These are phyloP conservation scores for Ladona fulva DNA, from an alignment of 1,140 invertebrate species.

Conservation along the genomic window DNA sequence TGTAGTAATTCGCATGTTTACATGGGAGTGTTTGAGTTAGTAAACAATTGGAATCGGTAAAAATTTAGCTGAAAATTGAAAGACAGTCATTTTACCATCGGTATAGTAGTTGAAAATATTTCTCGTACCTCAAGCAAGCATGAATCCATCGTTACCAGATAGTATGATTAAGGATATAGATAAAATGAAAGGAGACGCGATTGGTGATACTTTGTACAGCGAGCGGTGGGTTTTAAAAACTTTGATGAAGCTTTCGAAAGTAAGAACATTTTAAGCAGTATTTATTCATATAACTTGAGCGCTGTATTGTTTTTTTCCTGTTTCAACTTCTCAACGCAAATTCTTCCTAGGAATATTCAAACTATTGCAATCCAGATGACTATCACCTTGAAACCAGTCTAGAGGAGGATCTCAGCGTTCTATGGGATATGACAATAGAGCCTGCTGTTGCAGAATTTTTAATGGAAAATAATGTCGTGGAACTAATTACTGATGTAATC, in stretches of 20 bases:
- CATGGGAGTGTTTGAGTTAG: no score
- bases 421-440: conserved; percentile 71
- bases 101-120: no score
- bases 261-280: conserved; percentile 24
- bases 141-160: conserved; percentile 17
- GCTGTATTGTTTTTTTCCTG: no score
- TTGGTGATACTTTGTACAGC: conserved; percentile 66
- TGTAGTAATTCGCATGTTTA: no score
- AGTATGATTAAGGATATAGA: conserved; percentile 34
- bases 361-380: conserved; percentile 41
- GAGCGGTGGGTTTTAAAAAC: conserved; percentile 59
- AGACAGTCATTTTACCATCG: no score
- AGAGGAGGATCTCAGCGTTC: conserved; percentile 57
- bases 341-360: conserved; percentile 33
- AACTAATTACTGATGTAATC: conserved; percentile 41
- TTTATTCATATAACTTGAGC: background rate
- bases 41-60: no score
- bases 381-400: conserved; percentile 42
- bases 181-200: conserved; percentile 56
- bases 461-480: conserved; percentile 50
- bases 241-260: conserved; percentile 41
- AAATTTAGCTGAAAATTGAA: no score
- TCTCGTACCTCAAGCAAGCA: background rate
- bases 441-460: conserved; percentile 58
- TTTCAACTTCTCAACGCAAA: no score